A percentile compares a stretch with the other conserved stretches of the same genome.
These are phyloP conservation scores for Knipowitschia caucasica DNA, from an alignment of 2,797 vertebrate genomes.

Conservation along the genomic window DNA sequence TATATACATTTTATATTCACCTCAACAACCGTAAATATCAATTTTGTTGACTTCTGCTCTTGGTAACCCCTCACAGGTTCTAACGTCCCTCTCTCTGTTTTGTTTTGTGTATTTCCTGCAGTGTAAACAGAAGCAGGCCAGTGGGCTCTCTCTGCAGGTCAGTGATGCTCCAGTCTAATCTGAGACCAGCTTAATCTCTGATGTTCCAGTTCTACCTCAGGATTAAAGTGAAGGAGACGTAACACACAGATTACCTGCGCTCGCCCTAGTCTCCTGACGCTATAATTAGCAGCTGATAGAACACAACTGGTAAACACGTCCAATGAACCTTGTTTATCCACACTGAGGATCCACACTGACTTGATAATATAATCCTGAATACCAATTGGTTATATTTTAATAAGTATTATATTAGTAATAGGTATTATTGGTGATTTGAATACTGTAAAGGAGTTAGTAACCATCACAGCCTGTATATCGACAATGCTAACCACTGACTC, in stretches of 20 bases:
- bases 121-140: background rate
- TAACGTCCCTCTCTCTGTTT: too few species aligned
- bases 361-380: too few species aligned
- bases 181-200: slow-evolving; percentile 55
- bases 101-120: too few species aligned
- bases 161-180: slow-evolving; percentile 43
- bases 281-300: slow-evolving; percentile 7
- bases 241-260: slow-evolving; percentile 41
- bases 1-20: background rate
- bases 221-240: slow-evolving; percentile 56
- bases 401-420: too few species aligned
- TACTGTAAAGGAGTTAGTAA: too few species aligned
- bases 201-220: slow-evolving; percentile 60
- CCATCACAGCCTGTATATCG: too few species aligned
- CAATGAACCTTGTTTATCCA: background rate
- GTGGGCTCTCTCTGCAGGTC: slow-evolving; percentile 16
- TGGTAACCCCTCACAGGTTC: background rate
- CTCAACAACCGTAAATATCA: background rate
- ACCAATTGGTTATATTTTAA: too few species aligned
- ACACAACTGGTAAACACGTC: slow-evolving; percentile 4
- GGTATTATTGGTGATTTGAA: too few species aligned
- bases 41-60: background rate
- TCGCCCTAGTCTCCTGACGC: slow-evolving; percentile 15
- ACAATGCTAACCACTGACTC: too few species aligned
- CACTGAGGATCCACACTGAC: too few species aligned